These are phyloP conservation scores for Burhinus bistriatus DNA, from an alignment of 2,113 vertebrate species.

Conservation along the genomic window DNA sequence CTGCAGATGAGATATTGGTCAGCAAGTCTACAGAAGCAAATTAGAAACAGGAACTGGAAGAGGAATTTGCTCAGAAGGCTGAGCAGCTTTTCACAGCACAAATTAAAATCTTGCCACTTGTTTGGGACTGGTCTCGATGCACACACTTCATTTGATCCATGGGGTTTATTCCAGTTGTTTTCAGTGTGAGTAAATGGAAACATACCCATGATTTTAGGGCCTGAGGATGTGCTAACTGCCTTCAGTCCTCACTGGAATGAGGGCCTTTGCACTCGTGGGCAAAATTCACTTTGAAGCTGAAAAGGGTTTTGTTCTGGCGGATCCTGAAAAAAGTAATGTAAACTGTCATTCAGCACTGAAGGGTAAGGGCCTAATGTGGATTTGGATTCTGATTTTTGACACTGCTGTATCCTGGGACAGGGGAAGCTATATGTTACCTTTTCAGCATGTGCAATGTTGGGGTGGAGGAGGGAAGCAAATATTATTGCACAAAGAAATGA, in stretches of 20 bases:
- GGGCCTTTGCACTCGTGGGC: background rate
- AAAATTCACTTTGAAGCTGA: background rate
- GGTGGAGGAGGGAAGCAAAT: background rate
- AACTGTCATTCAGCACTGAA: background rate
- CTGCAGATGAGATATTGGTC: background rate
- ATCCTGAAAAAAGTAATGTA: background rate
- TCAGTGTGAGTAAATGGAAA: background rate
- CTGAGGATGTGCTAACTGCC: background rate
- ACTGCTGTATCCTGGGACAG: background rate
- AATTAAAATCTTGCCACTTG: background rate
- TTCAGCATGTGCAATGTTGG: background rate
- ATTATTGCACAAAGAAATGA: background rate
- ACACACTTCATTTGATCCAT: background rate
- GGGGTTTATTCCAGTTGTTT: background rate
- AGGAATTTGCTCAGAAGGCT: background rate
- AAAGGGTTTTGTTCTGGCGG: background rate
- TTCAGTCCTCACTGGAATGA: background rate
- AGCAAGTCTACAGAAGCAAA: background rate
- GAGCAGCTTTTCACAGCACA: background rate
- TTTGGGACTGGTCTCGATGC: background rate
- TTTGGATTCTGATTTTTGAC: background rate
- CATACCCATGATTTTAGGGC: background rate
- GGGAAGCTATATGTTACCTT: background rate
- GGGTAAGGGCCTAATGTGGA: background rate
- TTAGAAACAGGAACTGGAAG: background rate